Conservation (phyloP, 2,888 invertebrate genomes). For the Pyralis farinalis region DNA sequence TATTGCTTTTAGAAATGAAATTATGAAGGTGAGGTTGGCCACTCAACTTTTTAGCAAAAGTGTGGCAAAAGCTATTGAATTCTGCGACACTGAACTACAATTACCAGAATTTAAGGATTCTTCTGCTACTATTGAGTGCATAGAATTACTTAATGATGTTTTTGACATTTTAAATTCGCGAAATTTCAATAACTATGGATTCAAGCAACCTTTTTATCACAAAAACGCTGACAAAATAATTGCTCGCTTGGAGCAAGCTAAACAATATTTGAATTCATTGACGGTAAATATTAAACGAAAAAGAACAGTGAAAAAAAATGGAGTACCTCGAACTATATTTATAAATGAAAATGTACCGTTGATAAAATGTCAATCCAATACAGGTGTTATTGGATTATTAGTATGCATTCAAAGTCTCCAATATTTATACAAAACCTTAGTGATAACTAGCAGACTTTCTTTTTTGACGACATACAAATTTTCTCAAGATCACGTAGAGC, state of each 20-base stretch:
- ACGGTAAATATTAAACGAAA: background rate
- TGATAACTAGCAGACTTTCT: too few relatives aligned
- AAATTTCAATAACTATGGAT: constrained; percentile 4
- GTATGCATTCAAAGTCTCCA: background rate
- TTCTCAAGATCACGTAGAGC: constrained; percentile 12
- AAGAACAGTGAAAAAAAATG: background rate
- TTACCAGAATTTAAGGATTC: background rate
- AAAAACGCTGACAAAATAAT: too few relatives aligned
- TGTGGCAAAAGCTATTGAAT: background rate
- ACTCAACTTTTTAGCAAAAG: too few relatives aligned
- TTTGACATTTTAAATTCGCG: constrained; percentile 12
- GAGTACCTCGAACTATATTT: background rate
- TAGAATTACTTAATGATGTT: constrained; percentile 6
- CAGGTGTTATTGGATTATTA: constrained; percentile 1
- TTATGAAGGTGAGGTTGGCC: background rate
- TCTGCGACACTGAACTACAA: background rate
- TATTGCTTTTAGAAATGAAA: background rate
- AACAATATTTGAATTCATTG: background rate
- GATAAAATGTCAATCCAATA: constrained; percentile 2
- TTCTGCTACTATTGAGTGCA: background rate
- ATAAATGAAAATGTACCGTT: background rate
- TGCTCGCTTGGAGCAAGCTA: too few relatives aligned
- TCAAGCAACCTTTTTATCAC: background rate
- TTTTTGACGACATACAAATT: constrained; percentile 5
- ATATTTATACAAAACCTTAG: background rate